Evolutionary conservation across 2,113 vertebrate species (phyloP).

Genomic region (Mirounga angustirostris): DNA sequence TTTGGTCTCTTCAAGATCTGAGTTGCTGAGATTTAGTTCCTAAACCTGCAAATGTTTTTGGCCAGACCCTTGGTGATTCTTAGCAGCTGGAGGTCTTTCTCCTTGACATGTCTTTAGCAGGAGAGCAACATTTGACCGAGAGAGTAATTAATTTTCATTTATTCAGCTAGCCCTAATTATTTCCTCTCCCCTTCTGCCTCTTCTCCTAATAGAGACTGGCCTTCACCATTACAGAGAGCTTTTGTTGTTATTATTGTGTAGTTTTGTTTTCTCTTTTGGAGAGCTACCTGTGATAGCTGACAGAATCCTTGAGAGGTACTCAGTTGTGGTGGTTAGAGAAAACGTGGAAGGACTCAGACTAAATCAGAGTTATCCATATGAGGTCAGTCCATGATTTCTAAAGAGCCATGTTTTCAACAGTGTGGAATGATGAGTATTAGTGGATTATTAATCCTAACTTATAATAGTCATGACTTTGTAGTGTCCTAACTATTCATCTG

Average conservation of each 20-base stretch:
- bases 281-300: background rate
- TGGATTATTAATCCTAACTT: background rate
- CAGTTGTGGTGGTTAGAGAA: background rate
- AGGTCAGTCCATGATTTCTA: background rate
- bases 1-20: background rate
- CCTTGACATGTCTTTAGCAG: background rate
- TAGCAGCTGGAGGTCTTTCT: background rate
- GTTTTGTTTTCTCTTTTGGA: background rate
- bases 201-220: background rate
- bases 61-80: background rate
- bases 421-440: too few relatives aligned
- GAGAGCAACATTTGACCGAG: background rate
- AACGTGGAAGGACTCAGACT: background rate
- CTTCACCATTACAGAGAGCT: background rate
- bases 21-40: background rate
- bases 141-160: background rate
- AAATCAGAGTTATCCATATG: background rate
- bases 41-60: background rate
- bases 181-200: fast-evolving
- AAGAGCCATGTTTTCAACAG: background rate
- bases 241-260: background rate
- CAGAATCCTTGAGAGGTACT: background rate
- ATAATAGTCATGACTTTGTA: background rate
- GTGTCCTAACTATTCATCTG: background rate
- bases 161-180: background rate